Conservation (phyloP, 1,140 invertebrate species). For the Neodiprion virginianus region DNA sequence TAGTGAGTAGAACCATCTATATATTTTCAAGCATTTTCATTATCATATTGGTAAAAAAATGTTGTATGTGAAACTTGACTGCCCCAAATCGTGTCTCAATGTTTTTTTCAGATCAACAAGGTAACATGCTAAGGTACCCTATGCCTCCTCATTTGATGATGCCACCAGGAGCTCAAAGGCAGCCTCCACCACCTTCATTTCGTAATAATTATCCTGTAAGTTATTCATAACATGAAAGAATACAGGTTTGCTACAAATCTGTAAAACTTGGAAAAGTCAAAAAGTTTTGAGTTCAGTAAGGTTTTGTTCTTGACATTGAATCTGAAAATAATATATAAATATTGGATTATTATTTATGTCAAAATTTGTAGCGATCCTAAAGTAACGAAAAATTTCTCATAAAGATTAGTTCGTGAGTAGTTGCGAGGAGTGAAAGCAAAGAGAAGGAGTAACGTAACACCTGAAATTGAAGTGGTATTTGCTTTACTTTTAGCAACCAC, state of each 20-base stretch:
- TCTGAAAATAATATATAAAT: conserved; percentile 1
- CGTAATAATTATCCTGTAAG: conserved; percentile 49
- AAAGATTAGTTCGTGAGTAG: no score
- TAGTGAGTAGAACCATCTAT: conserved; percentile 37
- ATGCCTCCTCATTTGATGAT: conserved; percentile 51
- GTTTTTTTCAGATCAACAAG: conserved; percentile 48
- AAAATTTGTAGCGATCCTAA: no score
- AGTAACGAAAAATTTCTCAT: no score
- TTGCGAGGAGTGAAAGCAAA: no score
- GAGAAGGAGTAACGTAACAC: not conserved
- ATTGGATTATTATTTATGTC: not conserved
- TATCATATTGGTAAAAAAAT: no score
- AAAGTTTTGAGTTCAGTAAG: no score
- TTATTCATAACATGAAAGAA: not conserved
- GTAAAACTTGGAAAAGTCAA: no score
- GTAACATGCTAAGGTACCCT: conserved; percentile 59
- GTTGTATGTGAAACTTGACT: no score
- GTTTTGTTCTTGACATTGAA: not conserved
- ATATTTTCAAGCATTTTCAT: not conserved
- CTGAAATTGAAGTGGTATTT: not conserved
- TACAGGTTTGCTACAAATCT: no score
- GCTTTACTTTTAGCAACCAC: conserved; percentile 35
- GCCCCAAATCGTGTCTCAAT: not conserved
- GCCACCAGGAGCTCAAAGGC: conserved; percentile 46
- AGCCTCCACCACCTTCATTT: conserved; percentile 46